These are phyloP conservation scores for Choreutis nemorana DNA, from an alignment of 2,888 invertebrate genomes.

Conservation along the genomic window DNA sequence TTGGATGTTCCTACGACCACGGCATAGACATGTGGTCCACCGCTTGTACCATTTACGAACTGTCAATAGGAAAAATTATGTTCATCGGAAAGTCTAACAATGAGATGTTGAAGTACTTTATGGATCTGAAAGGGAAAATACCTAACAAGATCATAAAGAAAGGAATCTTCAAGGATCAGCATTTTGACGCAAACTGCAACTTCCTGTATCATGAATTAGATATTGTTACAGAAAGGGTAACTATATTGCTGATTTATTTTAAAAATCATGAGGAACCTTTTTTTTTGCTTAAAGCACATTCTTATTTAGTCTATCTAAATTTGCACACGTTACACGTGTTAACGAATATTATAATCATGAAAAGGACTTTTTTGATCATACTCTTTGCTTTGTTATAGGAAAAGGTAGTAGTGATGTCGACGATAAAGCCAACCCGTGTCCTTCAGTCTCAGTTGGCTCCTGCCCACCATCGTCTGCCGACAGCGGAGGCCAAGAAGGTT, in stretches of 20 bases:
- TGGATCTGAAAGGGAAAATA: conserved; percentile 98
- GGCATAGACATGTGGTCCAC: conserved; percentile 99
- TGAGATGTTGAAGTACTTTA: conserved; percentile 97
- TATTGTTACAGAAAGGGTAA: conserved; percentile 96
- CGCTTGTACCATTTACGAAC: conserved; percentile 96
- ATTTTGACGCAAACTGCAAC: conserved; percentile 96
- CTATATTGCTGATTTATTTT: conserved; percentile 20
- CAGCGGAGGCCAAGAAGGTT: conserved; percentile 91
- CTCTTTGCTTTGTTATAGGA: conserved; percentile 86
- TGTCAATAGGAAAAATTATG: conserved; percentile 98
- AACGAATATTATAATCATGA: too few relatives aligned
- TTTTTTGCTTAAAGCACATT: too few relatives aligned
- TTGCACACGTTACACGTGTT: too few relatives aligned
- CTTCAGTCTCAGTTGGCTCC: conserved; percentile 84
- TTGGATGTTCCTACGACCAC: conserved; percentile 96
- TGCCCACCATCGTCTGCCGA: conserved; percentile 86
- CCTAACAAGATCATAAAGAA: conserved; percentile 96
- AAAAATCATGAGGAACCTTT: too few relatives aligned
- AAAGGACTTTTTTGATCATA: too few relatives aligned
- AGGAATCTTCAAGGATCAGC: conserved; percentile 93
- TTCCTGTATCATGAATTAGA: conserved; percentile 98
- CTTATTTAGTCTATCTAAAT: too few relatives aligned
- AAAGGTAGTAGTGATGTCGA: conserved; percentile 94
- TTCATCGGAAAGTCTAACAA: conserved; percentile 99
- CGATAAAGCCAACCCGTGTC: conserved; percentile 86